phyloP scores from a whole-genome alignment of 2,888 invertebrate genomes.

The Stenchaetothrips biformis region DNA sequence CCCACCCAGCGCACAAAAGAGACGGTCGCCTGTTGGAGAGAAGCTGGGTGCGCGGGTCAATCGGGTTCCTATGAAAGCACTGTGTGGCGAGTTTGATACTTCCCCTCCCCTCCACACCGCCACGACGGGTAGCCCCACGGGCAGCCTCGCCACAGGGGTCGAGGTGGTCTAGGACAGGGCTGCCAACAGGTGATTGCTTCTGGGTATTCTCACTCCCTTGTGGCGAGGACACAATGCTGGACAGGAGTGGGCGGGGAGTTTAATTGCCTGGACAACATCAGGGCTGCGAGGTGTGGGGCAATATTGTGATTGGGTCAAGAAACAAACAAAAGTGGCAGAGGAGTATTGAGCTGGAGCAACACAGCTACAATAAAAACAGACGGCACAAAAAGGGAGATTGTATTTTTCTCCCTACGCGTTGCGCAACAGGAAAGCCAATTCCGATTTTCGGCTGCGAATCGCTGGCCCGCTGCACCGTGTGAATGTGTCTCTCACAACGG shows the following conservation, averaged over 20 bases:
- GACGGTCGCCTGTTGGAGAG: neutral
- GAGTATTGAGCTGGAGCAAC: too few relatives aligned
- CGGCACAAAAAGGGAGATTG: too few relatives aligned
- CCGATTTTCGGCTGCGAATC: too few relatives aligned
- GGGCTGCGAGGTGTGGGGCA: too few relatives aligned
- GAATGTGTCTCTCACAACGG: too few relatives aligned
- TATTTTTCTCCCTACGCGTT: too few relatives aligned
- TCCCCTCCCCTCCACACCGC: neutral
- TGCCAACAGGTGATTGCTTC: constrained; percentile 20
- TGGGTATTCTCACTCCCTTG: neutral
- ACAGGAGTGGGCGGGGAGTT: neutral
- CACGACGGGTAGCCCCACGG: neutral
- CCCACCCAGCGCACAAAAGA: neutral
- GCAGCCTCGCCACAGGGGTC: neutral
- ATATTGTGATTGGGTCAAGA: too few relatives aligned
- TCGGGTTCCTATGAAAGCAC: constrained; percentile 18
- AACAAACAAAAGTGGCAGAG: too few relatives aligned
- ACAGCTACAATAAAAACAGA: too few relatives aligned
- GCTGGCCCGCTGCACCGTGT: too few relatives aligned
- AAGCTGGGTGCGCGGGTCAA: neutral
- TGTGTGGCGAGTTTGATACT: neutral
- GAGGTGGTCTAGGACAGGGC: constrained; percentile 2
- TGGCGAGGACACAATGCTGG: neutral
- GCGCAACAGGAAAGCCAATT: too few relatives aligned
- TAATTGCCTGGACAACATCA: neutral